Conservation (phyloP, 2,888 invertebrate genomes). For the Caenorhabditis zanzibari region DNA sequence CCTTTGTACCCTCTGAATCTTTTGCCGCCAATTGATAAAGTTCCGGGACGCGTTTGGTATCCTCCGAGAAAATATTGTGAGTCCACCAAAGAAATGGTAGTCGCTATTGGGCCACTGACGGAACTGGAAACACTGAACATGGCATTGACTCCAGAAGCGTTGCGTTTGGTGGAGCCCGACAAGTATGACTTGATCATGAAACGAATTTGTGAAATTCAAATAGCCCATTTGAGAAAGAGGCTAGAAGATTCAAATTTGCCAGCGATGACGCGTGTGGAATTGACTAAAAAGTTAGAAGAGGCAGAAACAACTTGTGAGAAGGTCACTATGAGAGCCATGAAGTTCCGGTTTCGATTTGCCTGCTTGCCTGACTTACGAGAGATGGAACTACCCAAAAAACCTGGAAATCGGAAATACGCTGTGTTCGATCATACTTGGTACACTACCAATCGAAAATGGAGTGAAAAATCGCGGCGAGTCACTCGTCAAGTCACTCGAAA, state of each 20-base stretch:
- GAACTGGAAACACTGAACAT: slow-evolving; percentile 34
- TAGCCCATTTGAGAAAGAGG: slow-evolving; percentile 6
- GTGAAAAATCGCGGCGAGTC: background rate
- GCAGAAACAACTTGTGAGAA: slow-evolving; percentile 12
- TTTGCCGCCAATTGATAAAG: background rate
- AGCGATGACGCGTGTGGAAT: background rate
- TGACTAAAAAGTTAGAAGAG: background rate
- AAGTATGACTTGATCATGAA: slow-evolving; percentile 19
- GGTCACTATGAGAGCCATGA: background rate
- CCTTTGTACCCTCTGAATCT: slow-evolving; percentile 24
- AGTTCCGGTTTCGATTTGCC: background rate
- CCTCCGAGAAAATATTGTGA: slow-evolving; percentile 16
- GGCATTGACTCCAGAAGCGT: background rate
- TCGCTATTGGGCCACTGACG: slow-evolving; percentile 31
- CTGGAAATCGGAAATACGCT: background rate
- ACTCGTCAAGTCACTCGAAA: background rate
- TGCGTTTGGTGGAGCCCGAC: background rate
- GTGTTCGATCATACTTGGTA: slow-evolving; percentile 39
- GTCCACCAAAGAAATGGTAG: background rate
- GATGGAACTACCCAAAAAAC: too few relatives aligned
- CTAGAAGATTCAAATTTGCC: background rate
- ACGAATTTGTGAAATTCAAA: slow-evolving; percentile 25
- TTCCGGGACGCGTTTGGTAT: slow-evolving; percentile 30
- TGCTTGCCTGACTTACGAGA: background rate
- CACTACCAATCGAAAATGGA: slow-evolving; percentile 36